Evolutionary conservation across 2,888 invertebrate species (phyloP).

Genomic region (Agonopterix heracliana): DNA sequence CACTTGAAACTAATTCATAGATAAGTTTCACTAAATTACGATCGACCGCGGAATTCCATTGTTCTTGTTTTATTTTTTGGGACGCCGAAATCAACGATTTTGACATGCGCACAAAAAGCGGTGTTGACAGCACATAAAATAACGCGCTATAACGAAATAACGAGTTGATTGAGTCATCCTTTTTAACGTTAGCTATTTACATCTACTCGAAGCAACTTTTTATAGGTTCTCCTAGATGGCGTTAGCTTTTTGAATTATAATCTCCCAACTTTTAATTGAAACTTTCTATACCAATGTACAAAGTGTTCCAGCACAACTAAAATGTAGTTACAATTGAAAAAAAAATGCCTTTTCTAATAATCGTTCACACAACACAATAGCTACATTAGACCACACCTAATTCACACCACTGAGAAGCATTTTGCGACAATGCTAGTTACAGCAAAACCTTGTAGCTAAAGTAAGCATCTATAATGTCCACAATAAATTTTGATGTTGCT

Average conservation of each 20-base stretch:
- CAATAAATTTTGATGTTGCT: conserved; percentile 55
- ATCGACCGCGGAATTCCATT: conserved; percentile 52
- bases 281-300: not conserved
- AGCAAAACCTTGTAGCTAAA: conserved; percentile 42
- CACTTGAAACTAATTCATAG: conserved; percentile 24
- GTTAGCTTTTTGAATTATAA: conserved; percentile 1
- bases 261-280: not conserved
- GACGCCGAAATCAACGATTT: conserved; percentile 29
- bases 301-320: not conserved
- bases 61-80: conserved; percentile 48
- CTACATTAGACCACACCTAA: not conserved
- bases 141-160: not conserved
- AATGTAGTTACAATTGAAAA: too few relatives aligned
- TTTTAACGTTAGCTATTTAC: not conserved
- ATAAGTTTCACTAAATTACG: conserved; percentile 27
- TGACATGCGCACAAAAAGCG: conserved; percentile 38
- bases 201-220: not conserved
- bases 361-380: conserved; percentile 3
- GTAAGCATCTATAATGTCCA: conserved; percentile 46
- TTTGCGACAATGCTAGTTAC: conserved; percentile 20
- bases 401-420: conserved; percentile 30
- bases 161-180: not conserved
- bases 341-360: not conserved
- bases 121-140: conserved; percentile 25
- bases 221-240: conserved; percentile 1